phyloP scores from a whole-genome alignment of 2,113 vertebrate species.

The Thomomys bottae region DNA sequence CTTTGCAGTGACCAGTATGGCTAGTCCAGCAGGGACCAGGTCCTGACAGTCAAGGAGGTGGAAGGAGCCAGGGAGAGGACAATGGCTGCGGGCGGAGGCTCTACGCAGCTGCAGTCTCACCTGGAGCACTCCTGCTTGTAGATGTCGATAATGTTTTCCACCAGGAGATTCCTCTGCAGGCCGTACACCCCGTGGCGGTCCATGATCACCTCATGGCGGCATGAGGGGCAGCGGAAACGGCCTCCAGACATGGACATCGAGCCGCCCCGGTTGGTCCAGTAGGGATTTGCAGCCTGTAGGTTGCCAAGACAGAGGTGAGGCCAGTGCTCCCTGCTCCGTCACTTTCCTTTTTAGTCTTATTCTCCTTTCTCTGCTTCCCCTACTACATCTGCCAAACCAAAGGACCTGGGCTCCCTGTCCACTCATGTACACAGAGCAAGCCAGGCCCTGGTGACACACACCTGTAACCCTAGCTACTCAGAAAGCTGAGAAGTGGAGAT shows the following conservation, averaged over 20 bases:
- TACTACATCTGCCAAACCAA: not conserved
- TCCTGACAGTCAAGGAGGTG: not conserved
- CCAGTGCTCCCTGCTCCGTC: not conserved
- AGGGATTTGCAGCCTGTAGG: slow-evolving; percentile 87
- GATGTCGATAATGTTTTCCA: slow-evolving; percentile 98
- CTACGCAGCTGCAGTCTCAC: slow-evolving; percentile 50
- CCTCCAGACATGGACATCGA: slow-evolving; percentile 86
- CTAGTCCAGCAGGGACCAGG: not conserved
- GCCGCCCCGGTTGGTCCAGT: slow-evolving; percentile 84
- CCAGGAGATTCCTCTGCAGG: slow-evolving; percentile 95
- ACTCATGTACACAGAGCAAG: not conserved
- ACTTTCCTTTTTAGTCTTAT: not conserved
- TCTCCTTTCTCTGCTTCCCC: not conserved
- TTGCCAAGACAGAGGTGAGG: not conserved
- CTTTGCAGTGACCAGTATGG: not conserved
- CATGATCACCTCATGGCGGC: slow-evolving; percentile 97
- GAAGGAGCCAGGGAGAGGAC: not conserved
- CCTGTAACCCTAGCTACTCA: too few relatives aligned
- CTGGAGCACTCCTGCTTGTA: slow-evolving; percentile 94
- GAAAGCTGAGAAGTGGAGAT: too few relatives aligned
- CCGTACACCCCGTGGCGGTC: slow-evolving; percentile 97
- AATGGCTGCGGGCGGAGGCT: not conserved
- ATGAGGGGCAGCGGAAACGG: slow-evolving; percentile 95
- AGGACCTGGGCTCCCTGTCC: not conserved
- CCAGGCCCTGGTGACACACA: too few relatives aligned